Base-by-base conservation (phyloP, 2,797 vertebrate genomes). In the Cynopterus sphinx region DNA sequence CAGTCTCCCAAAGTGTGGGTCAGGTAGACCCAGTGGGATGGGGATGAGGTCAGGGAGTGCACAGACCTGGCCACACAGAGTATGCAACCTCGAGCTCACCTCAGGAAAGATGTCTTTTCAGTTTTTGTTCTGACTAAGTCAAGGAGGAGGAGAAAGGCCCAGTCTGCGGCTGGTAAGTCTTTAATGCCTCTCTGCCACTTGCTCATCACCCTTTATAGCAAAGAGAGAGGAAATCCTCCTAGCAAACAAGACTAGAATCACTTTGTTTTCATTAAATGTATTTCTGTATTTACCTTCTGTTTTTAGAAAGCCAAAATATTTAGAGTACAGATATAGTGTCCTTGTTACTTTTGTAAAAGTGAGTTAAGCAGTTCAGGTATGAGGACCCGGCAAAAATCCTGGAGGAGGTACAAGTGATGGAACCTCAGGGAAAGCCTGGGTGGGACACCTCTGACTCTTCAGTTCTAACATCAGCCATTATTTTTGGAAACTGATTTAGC, bases 241-340 rank as follows among this genome's bases (percentile, higher is more conserved):
- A 51, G 84, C 51, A 82, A 59, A 53, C 39, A 68, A 46, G 51
- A 63, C 33, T 86, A 92, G 55, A 94, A 68, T 0, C 61, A 78
- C 83, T 82, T 87, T 43, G 8, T 90, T 96, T 89, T 79, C 84
- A 68, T 74, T 53, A 75, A 74, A 70, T 79, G 94, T 83, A 70
- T 88, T 93, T 87, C 96, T 82, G 51, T 74, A 89, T 85, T 86
- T 96, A 93, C 94, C 61, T 91, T 91, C 96, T 95, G 65, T 43
- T 92, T 96, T 95, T 43, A 26, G 67, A 93, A 97, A 93, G 41
- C 46, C 65, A 87, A 61, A 71, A 84, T 83, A 87, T 90, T 88
- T 89, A 33, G 68, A 93, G 65, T 41, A 71, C 53, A 43, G 49
- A 68, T 51, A 53, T 13, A 39, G 43, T 68, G 95, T 92, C 73